Conservation (phyloP, 35 echinoderm and acorn worm species). For the Patiria miniata region DNA sequence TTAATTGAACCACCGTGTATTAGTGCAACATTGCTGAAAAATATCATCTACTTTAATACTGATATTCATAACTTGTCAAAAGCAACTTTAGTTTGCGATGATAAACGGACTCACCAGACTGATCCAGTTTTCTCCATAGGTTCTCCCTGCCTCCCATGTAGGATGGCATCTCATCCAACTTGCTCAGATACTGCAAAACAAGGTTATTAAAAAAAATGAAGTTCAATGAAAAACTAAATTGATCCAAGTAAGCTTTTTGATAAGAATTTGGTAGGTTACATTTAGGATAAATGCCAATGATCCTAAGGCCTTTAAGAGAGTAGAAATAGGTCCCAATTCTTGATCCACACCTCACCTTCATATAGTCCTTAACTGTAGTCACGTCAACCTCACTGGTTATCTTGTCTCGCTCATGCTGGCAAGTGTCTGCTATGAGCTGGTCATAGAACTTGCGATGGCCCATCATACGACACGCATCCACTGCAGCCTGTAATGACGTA, state of each 20-base stretch:
- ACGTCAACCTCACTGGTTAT: conserved; percentile 97
- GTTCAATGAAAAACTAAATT: no score
- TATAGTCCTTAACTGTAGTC: conserved; percentile 97
- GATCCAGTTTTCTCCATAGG: conserved; percentile 91
- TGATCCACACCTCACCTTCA: conserved; percentile 72
- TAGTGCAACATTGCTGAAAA: no score
- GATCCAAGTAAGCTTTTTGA: no score
- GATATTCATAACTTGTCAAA: no score
- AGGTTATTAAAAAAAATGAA: background rate
- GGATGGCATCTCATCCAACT: conserved; percentile 95
- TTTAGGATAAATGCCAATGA: no score
- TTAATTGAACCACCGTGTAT: no score
- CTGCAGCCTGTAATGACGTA: conserved; percentile 72
- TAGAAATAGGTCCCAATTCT: background rate
- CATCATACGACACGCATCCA: conserved; percentile 97
- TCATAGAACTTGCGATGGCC: conserved; percentile 96
- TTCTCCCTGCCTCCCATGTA: conserved; percentile 97
- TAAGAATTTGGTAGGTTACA: no score
- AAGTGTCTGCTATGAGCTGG: conserved; percentile 95
- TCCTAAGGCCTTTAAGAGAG: no score
- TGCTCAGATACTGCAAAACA: conserved; percentile 87
- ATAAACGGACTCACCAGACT: conserved; percentile 67
- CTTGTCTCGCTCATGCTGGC: conserved; percentile 85
- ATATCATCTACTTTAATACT: no score
- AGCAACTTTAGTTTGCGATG: no score